Evolutionary conservation across 2,888 invertebrate genomes (phyloP).

Genomic region (Hypomecis atomaria): DNA sequence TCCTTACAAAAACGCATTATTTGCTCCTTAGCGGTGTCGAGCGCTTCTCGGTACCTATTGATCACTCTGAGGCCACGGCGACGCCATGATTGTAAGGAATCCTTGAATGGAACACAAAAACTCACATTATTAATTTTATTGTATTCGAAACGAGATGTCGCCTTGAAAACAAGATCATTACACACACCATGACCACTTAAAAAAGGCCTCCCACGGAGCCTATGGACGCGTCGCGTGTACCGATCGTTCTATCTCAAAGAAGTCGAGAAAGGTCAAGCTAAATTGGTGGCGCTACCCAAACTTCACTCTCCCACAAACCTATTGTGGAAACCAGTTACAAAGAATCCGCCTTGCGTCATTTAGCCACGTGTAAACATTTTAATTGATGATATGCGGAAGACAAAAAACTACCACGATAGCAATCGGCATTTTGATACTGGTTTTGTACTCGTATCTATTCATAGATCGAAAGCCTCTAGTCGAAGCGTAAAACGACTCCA

Average conservation of each 20-base stretch:
- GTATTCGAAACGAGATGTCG: conserved; percentile 74
- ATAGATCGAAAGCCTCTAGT: conserved; percentile 48
- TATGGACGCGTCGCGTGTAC: conserved; percentile 42
- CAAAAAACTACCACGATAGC: conserved; percentile 64
- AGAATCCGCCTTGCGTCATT: conserved; percentile 77
- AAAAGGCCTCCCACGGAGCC: conserved; percentile 54
- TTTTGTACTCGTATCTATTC: conserved; percentile 57
- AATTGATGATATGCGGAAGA: conserved; percentile 82
- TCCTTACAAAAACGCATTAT: conserved; percentile 32
- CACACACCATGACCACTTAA: conserved; percentile 58
- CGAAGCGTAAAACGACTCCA: conserved; percentile 40
- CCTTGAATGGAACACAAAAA: conserved; percentile 78
- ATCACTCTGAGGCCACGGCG: conserved; percentile 52
- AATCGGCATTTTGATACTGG: conserved; percentile 64
- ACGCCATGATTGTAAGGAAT: conserved; percentile 56
- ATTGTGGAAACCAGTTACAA: conserved; percentile 74
- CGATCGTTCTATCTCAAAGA: conserved; percentile 42
- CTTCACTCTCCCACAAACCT: conserved; percentile 72
- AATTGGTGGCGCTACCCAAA: conserved; percentile 71
- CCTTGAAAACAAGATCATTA: conserved; percentile 74
- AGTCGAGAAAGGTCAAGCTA: conserved; percentile 61
- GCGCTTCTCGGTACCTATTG: conserved; percentile 46
- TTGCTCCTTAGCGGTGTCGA: conserved; percentile 45
- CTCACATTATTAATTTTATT: conserved; percentile 73
- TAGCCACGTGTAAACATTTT: conserved; percentile 81